Evolutionary conservation across 2,113 vertebrate genomes (phyloP).

Genomic region (Balaenoptera acutorostrata): DNA sequence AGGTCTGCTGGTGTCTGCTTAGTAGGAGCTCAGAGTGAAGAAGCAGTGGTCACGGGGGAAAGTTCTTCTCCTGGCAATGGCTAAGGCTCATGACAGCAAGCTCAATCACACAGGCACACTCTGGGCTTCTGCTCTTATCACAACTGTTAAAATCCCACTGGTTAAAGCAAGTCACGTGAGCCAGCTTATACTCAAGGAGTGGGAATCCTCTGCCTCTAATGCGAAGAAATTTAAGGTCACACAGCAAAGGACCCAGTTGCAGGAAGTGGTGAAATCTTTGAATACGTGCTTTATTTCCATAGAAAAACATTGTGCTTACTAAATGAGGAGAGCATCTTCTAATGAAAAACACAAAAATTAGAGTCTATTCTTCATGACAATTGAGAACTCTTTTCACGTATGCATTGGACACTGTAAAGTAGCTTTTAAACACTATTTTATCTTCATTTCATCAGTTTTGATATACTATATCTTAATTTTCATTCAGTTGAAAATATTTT

Average conservation of each 20-base stretch:
- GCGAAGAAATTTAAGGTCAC: neutral
- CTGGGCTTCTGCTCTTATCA: neutral
- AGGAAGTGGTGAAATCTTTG: neutral
- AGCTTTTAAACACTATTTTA: neutral
- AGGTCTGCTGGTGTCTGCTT: neutral
- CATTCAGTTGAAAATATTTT: neutral
- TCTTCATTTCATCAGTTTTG: neutral
- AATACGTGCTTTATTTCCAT: neutral
- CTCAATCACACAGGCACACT: neutral
- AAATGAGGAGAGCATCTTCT: neutral
- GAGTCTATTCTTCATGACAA: neutral
- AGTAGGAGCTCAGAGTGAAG: neutral
- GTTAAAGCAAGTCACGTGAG: neutral
- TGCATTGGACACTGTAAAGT: neutral
- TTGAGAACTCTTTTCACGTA: neutral
- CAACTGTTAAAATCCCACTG: neutral
- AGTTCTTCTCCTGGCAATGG: neutral
- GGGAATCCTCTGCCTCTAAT: neutral
- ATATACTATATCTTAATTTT: neutral
- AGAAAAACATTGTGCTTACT: neutral
- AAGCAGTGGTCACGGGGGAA: fast-evolving
- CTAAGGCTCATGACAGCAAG: neutral
- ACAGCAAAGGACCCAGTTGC: neutral
- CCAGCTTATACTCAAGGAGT: neutral
- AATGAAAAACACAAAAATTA: neutral